Conservation (phyloP, 2,113 vertebrate genomes). For the Labrus mixtus region DNA sequence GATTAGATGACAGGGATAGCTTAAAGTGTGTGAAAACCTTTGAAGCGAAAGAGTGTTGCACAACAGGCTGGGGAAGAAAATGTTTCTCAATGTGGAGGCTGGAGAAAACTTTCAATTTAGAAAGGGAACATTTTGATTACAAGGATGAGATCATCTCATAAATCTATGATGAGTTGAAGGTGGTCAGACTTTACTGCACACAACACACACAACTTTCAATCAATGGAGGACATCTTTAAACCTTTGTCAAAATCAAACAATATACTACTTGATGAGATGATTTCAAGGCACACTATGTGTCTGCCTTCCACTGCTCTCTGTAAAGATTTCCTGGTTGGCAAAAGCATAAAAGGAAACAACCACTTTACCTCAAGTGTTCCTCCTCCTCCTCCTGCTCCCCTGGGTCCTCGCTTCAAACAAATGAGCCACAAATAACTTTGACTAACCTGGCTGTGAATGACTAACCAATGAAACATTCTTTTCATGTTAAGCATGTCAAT, state of each 20-base stretch:
- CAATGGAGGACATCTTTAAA: not conserved
- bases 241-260: not conserved
- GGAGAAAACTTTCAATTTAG: not conserved
- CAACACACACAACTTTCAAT: constrained; percentile 1
- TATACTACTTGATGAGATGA: too few relatives aligned
- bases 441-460: constrained; percentile 15
- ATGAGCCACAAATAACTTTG: constrained; percentile 55
- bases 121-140: not conserved
- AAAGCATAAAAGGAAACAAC: constrained; percentile 26
- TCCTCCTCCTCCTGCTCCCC: constrained; percentile 20
- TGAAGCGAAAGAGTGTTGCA: not conserved
- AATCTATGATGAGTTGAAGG: not conserved
- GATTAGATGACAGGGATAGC: not conserved
- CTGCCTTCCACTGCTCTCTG: too few relatives aligned
- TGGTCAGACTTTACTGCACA: not conserved
- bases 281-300: too few relatives aligned
- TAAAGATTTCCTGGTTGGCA: constrained; percentile 20
- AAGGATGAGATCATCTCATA: not conserved
- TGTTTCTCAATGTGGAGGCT: not conserved
- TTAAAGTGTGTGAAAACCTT: constrained; percentile 10
- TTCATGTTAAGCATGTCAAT: constrained; percentile 39
- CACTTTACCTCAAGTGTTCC: constrained; percentile 18
- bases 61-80: not conserved
- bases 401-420: constrained; percentile 51
- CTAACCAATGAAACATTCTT: constrained; percentile 29